Evolutionary conservation across 2,113 vertebrate species (phyloP).

Genomic region (Vidua macroura): DNA sequence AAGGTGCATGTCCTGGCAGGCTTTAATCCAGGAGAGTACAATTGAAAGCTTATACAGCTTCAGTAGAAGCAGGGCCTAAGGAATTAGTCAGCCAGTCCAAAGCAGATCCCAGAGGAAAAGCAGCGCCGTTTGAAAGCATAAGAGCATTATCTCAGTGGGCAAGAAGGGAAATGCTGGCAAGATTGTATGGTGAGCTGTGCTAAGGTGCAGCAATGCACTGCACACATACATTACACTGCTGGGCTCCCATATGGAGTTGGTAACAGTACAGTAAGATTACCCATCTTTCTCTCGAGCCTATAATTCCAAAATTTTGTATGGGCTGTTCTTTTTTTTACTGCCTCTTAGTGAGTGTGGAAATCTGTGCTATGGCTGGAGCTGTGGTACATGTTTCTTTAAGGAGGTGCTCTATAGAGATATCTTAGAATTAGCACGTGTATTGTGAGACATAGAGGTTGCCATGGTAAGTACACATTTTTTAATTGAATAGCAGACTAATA

Average conservation of each 20-base stretch:
- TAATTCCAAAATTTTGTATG: neutral
- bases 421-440: conserved; percentile 57
- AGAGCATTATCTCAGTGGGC: neutral
- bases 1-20: neutral
- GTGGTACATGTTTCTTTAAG: conserved; percentile 61
- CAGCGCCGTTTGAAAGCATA: neutral
- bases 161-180: neutral
- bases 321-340: neutral
- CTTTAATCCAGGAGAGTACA: neutral
- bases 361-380: neutral
- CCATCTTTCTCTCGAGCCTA: neutral
- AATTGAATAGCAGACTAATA: conserved; percentile 74
- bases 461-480: conserved; percentile 71
- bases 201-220: neutral
- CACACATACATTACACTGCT: neutral
- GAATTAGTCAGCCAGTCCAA: neutral
- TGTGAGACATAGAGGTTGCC: conserved; percentile 56
- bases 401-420: conserved; percentile 54
- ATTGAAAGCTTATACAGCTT: neutral
- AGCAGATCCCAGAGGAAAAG: neutral
- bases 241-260: neutral
- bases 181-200: neutral
- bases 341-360: neutral
- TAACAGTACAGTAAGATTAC: neutral
- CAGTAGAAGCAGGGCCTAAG: neutral